Percentiles rank a stretch among this genome's conserved stretches.
These are phyloP conservation scores for Pterocles orientalis DNA, from an alignment of 2,113 vertebrate genomes.

Conservation along the genomic window DNA sequence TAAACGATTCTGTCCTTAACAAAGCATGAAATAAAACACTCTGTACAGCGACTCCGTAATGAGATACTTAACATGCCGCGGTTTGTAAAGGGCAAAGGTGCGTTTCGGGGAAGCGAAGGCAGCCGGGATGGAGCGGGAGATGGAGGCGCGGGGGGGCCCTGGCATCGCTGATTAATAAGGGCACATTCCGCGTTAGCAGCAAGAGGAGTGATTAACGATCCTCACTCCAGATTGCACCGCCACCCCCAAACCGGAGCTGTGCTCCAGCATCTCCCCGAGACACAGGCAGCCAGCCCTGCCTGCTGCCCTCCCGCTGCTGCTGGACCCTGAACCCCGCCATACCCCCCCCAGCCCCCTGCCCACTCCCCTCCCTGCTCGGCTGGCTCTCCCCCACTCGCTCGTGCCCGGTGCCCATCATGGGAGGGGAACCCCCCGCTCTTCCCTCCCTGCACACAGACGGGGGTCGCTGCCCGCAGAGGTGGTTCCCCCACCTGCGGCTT, in stretches of 20 bases:
- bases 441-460: rapidly evolving
- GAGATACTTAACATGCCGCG: neutral
- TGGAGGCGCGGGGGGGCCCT: neutral
- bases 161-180: neutral
- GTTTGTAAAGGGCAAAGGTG: conserved; percentile 13
- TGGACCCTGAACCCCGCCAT: neutral
- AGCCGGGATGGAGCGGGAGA: neutral
- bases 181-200: neutral
- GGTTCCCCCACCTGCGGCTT: neutral
- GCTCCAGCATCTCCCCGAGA: neutral
- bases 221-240: neutral
- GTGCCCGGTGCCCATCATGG: too few relatives aligned
- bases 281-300: neutral
- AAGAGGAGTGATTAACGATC: neutral
- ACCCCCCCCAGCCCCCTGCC: too few relatives aligned
- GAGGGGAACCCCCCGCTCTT: too few relatives aligned
- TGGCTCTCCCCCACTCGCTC: too few relatives aligned
- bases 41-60: neutral
- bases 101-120: neutral
- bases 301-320: neutral
- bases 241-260: neutral
- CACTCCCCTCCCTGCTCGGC: too few relatives aligned
- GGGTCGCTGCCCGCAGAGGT: rapidly evolving
- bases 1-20: conserved; percentile 47
- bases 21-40: conserved; percentile 68